Conservation (phyloP, 2,797 vertebrate genomes). For the Aplochiton taeniatus region DNA sequence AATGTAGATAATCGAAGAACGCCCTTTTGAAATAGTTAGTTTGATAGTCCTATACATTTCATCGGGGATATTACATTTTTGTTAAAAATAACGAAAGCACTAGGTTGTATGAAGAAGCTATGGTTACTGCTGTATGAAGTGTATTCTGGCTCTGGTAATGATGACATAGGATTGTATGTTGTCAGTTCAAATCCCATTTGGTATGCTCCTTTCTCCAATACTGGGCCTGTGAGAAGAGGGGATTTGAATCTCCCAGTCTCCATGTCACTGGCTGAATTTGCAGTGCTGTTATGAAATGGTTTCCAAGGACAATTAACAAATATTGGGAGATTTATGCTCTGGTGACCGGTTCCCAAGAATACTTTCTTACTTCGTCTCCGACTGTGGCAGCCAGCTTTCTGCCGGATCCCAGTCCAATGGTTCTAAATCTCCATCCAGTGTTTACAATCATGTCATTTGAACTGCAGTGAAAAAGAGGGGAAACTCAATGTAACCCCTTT, state of each 20-base stretch:
- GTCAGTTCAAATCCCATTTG: too few species aligned
- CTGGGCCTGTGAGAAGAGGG: too few species aligned
- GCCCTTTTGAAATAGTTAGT: neutral
- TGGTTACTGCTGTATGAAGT: too few species aligned
- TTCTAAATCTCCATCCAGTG: conserved; percentile 59
- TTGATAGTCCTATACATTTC: neutral
- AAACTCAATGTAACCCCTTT: conserved; percentile 48
- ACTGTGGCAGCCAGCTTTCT: conserved; percentile 52
- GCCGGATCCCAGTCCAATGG: conserved; percentile 57
- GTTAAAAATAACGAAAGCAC: too few species aligned
- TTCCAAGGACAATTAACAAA: conserved; percentile 60
- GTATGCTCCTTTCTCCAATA: too few species aligned
- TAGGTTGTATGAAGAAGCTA: too few species aligned
- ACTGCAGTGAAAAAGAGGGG: conserved; percentile 55
- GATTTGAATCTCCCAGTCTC: too few species aligned
- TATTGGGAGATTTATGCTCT: conserved; percentile 52
- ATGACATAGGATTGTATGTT: too few species aligned
- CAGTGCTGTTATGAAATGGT: conserved; percentile 27
- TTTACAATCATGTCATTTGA: conserved; percentile 58
- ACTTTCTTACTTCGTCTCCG: conserved; percentile 48
- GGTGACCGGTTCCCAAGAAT: conserved; percentile 44
- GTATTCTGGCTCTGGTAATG: too few species aligned
- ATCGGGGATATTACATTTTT: too few species aligned
- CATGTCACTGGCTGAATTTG: too few species aligned
- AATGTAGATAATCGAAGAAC: conserved; percentile 61